Conservation (phyloP, 2,888 invertebrate genomes). For the Lycaena phlaeas region DNA sequence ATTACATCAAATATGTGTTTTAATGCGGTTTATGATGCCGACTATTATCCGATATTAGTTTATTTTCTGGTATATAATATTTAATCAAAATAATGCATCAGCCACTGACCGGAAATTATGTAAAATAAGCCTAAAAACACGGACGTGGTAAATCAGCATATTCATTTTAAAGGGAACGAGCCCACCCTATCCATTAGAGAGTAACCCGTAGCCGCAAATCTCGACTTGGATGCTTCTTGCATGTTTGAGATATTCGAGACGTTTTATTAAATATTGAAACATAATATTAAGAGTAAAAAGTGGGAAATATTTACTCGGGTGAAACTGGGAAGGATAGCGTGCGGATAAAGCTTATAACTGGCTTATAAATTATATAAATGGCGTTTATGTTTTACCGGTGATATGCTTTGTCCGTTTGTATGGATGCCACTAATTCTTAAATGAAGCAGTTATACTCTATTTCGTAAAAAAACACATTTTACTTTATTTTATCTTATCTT, state of each 20-base stretch:
- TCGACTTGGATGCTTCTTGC: conserved; percentile 43
- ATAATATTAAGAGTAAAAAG: conserved; percentile 30
- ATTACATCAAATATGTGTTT: neutral
- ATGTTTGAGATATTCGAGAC: conserved; percentile 41
- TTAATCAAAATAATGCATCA: conserved; percentile 47
- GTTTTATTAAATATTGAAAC: conserved; percentile 45
- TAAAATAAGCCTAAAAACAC: conserved; percentile 58
- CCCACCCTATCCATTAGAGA: conserved; percentile 61
- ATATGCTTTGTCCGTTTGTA: too few species aligned
- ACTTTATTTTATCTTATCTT: too few species aligned
- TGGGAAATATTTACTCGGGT: neutral
- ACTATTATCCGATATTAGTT: neutral
- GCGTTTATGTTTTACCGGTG: too few species aligned
- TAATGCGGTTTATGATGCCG: neutral
- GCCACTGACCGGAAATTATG: conserved; percentile 62
- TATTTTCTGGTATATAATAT: conserved; percentile 11
- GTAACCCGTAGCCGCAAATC: conserved; percentile 50
- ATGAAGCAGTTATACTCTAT: too few species aligned
- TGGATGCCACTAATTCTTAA: too few species aligned
- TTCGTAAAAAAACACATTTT: too few species aligned
- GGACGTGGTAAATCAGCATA: conserved; percentile 59
- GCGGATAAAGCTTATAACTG: too few species aligned
- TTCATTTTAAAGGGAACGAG: conserved; percentile 50
- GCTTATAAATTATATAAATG: too few species aligned
- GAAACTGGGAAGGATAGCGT: too few species aligned